Evolutionary conservation across 1,140 invertebrate genomes (phyloP).

Genomic region (Lordiphosa collinella): DNA sequence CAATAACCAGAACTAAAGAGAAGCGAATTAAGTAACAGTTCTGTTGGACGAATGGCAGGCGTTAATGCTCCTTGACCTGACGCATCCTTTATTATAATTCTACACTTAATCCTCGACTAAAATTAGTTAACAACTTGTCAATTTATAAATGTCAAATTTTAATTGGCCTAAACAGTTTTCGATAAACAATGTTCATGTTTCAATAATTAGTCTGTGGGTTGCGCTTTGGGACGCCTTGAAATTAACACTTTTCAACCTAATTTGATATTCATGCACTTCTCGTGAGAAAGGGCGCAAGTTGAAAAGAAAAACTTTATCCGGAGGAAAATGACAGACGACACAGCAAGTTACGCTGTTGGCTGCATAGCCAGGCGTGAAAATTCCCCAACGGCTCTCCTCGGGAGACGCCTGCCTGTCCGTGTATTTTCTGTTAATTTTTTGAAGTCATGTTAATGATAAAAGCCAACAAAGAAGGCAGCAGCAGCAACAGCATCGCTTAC

Average conservation of each 20-base stretch:
- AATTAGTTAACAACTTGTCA: too few species aligned
- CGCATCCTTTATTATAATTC: too few species aligned
- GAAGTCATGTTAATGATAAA: slow-evolving; percentile 68
- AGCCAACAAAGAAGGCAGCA: slow-evolving; percentile 53
- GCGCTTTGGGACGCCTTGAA: slow-evolving; percentile 41
- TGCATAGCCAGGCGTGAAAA: slow-evolving; percentile 57
- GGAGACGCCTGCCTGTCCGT: slow-evolving; percentile 1
- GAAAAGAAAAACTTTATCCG: slow-evolving; percentile 48
- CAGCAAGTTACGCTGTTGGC: slow-evolving; percentile 22
- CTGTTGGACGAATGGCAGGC: too few species aligned
- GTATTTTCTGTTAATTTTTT: slow-evolving; percentile 50
- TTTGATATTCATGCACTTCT: slow-evolving; percentile 70
- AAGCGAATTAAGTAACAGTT: too few species aligned
- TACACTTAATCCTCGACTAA: too few species aligned
- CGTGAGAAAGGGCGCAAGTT: slow-evolving; percentile 33
- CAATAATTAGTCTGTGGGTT: not conserved
- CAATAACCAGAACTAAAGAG: too few species aligned
- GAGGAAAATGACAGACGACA: slow-evolving; percentile 39
- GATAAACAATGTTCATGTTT: not conserved
- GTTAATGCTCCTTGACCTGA: too few species aligned
- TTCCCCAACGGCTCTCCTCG: slow-evolving; percentile 22
- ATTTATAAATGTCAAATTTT: too few species aligned
- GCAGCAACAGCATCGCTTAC: slow-evolving; percentile 1
- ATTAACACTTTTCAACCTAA: slow-evolving; percentile 69
- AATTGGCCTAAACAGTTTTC: slow-evolving; percentile 3